Evolutionary conservation across 1,140 invertebrate genomes (phyloP).

Genomic region (Lucilia cuprina): DNA sequence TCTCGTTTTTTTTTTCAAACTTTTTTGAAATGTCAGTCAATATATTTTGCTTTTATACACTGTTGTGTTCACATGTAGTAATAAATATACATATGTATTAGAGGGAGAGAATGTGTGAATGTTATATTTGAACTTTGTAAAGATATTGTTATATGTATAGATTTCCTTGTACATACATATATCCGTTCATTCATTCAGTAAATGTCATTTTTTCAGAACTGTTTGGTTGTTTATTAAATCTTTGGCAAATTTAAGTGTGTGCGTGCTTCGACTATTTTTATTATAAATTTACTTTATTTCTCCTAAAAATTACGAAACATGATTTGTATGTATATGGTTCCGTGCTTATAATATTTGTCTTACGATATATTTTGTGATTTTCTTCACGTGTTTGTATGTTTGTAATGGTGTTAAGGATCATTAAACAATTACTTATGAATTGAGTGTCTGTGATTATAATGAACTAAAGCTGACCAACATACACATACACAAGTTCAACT

Average conservation of each 20-base stretch:
- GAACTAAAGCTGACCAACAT: neutral
- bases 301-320: too few relatives aligned
- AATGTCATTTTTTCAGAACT: conserved; percentile 8
- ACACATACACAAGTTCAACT: neutral
- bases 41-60: neutral
- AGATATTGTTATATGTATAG: neutral
- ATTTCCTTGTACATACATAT: too few relatives aligned
- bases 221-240: conserved; percentile 33
- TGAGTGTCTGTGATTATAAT: conserved; percentile 32
- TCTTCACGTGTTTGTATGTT: neutral
- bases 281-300: neutral
- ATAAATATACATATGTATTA: neutral
- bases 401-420: conserved; percentile 25
- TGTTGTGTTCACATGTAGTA: neutral
- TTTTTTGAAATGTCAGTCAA: conserved; percentile 7
- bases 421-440: conserved; percentile 32
- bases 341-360: neutral
- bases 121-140: too few relatives aligned
- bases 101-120: neutral
- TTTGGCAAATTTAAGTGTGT: conserved; percentile 24
- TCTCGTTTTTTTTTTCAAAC: neutral
- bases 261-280: conserved; percentile 12
- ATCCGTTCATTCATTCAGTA: neutral
- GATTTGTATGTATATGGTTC: neutral
- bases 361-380: neutral